Evolutionary conservation across 1,140 invertebrate genomes (phyloP), one percentile per base, ranked within the genome.

Genomic region (Drosophila arizonae): DNA sequence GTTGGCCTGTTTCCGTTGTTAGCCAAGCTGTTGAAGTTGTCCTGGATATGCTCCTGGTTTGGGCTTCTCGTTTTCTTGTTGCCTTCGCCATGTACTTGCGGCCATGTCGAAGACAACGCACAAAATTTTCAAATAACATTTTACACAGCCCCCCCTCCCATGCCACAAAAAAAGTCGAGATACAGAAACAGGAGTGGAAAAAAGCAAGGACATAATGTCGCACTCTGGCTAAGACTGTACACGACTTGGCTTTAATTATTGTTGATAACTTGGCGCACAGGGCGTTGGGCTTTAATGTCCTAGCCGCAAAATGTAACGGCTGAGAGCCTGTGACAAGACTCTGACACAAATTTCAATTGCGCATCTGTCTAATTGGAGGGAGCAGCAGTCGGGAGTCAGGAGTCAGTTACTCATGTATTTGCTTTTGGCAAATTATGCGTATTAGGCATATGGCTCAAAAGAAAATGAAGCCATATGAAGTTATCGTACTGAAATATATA

Each of bases 1-100:
- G 68, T 79, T 67, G 50, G 56, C 76, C 74, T 62, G 80, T 77
- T 86, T 86, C 76, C 79, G 81, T 87, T 86, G 81, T 86, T 72
- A 86, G 81, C 79, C 81, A 86, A 86, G 81, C 81, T 86, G 81
- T 86, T 86, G 82, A 72, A 76, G 82, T 82, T 86, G 81, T 86
- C 48, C 58, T 68, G 72, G 52, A 36, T 77, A 56, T 72, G 65
- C 65, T 63, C 26, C 66, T 69, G 52, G 39, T 52, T 62, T 33
- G 61, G 63, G 60, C 56, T 64, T n/a, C 55, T 51, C 17, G 52
- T 65, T 60, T 46, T 15, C 64, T 70, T 46, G 45, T 69, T 63
- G 11, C 21, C 55, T 30, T 24, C 24, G 57, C 15, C 57, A 21
- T 86, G 82, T 87, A 78, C 45, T 81, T 86, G 81, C 69, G 81